Base-by-base conservation (phyloP, 2,797 vertebrate genomes). In the Dipus sagitta region DNA sequence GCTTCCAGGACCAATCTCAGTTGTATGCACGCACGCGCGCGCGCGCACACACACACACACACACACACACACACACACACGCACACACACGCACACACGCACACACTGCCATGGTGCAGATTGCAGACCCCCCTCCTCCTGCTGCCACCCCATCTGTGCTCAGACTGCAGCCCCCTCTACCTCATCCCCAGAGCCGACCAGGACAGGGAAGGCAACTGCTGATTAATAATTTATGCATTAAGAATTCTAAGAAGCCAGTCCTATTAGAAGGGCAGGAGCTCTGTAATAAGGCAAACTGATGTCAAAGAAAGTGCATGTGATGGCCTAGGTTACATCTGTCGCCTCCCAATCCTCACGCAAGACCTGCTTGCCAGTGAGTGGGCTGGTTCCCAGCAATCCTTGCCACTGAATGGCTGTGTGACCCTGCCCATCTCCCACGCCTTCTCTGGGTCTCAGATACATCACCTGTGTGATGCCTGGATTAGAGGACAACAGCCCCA, bases 111-210 rank as follows among this genome's bases (percentile, higher is more conserved):
- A 28, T 86, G 67, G 74, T 86, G 62, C 90, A 94, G 79, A 90
- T 81, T 77, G 68, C 70, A 71, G 74, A 92, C 65, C 90, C 95
- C 92, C 90, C 94, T 96, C 83, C 83, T 68, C 95, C 96, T 94
- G 93, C 94, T 96, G 94, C 78, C 90, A 67, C 91, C 96, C 95
- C 96, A 96, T 96, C 94, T 97, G 96, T 88, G 92, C 94, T 94
- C 92, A 88, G 94, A 76, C 93, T 83, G 74, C 58, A 90, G 47
- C 79, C 87, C 77, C 90, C 93, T 93, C 88, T 94, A 72, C 70
- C 76, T 90, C 15, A 34, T 92, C 78, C 72, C 90, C 79, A 60
- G 52, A 75, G 96, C 92, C 97, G 96, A 83, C 38, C 79, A 94
- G 88, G 79, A 94, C 79, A 62, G 94, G 92, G 23, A 80, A 92